Conservation (phyloP, 1,140 invertebrate species). For the Bombus ignitus region DNA sequence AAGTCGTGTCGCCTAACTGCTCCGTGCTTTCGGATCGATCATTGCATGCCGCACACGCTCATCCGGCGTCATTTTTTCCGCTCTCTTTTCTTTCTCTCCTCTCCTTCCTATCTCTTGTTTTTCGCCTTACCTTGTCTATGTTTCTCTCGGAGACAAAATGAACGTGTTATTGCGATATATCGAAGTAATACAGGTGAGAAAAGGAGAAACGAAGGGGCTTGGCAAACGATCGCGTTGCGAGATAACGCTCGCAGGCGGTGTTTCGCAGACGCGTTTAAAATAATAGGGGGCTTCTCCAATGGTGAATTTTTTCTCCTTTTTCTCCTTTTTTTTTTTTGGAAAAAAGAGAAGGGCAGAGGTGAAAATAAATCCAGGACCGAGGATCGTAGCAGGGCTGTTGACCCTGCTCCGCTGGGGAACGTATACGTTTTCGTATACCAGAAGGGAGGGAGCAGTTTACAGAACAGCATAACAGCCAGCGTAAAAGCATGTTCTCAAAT, state of each 20-base stretch:
- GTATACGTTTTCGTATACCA: background rate
- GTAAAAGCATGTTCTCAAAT: slow-evolving; percentile 48
- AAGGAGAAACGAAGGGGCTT: background rate
- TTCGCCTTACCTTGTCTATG: too few relatives aligned
- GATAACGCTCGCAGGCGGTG: background rate
- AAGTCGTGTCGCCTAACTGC: slow-evolving; percentile 38
- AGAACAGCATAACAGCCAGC: slow-evolving; percentile 44
- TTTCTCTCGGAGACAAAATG: background rate
- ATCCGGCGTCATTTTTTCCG: background rate
- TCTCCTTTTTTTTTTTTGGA: fast-evolving
- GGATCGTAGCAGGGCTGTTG: slow-evolving; percentile 53
- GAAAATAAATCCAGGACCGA: slow-evolving; percentile 35
- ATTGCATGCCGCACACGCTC: background rate
- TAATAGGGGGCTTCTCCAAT: slow-evolving; percentile 2
- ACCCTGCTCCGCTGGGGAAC: slow-evolving; percentile 26
- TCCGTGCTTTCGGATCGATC: slow-evolving; percentile 26
- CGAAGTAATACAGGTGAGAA: background rate
- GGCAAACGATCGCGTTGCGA: background rate
- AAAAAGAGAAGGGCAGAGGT: background rate
- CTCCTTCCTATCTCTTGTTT: background rate
- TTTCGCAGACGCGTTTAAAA: slow-evolving; percentile 25
- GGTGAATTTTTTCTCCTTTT: background rate
- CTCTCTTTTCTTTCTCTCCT: background rate
- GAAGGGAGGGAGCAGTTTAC: slow-evolving; percentile 36
- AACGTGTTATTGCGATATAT: background rate